Base-by-base conservation (phyloP, 2,888 invertebrate genomes). In the Boloria selene region DNA sequence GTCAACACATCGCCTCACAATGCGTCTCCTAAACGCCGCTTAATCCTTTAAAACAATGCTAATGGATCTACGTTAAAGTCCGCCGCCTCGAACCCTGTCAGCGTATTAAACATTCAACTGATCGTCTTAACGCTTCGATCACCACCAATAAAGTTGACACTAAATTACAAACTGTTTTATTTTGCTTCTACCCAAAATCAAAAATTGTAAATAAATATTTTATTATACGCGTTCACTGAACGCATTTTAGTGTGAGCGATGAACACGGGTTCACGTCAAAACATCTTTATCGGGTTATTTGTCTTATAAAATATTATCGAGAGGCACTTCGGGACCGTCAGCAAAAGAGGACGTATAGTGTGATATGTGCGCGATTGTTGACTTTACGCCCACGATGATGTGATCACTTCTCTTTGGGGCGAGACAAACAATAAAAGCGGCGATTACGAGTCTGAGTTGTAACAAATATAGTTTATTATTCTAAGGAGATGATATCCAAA, bases 231-330 rank as follows among this genome's bases (percentile, higher is more conserved):
- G 87, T 87, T 86, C 90, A 89, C 77, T 90, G 90, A 84, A 86
- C 87, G 87, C 91, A 90, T 90, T 90, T 90, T 88, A 86, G 90
- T 90, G 88, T 90, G 90, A 90, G 89, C 90, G 89, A 90, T 90
- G 91, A 89, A 92, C 91, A 91, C 86, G 87, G 91, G 88, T 92
- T 87, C 91, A 90, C 88, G 92, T 92, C 92, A 92, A 90, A 92
- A 92, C 90, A 91, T 92, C 90, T 92, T 91, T 91, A 92, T 92
- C 91, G 86, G 87, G 90, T 91, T 92, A 91, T 91, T 92, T 92
- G 92, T 92, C 91, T 92, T 92, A 91, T 90, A 90, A 91, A 92
- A 91, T 91, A 90, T 90, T 90, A 91, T 92, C 90, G 85, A 91
- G 91, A 86, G 90, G 86, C 88, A 87, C 88, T 85, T 86, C 84